A percentile compares a stretch with the other conserved stretches of the same genome.
Conservation (phyloP, 1,140 invertebrate species). For the Pentalonia nigronervosa region DNA sequence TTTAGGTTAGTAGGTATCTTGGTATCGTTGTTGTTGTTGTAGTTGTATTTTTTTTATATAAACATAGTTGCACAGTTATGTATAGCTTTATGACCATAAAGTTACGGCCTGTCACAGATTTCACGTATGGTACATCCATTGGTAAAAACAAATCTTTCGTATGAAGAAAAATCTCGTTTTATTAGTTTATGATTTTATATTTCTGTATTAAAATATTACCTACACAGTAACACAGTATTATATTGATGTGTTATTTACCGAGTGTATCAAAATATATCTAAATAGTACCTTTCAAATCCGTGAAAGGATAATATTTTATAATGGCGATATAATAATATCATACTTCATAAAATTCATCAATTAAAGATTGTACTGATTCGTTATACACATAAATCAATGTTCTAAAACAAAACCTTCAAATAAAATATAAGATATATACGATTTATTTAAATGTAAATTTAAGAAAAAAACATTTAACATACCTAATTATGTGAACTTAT, state of each 20-base stretch:
- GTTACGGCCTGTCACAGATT: neutral
- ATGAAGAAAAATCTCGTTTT: neutral
- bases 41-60: neutral
- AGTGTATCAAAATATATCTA: neutral
- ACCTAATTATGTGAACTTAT: neutral
- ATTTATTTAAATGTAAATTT: neutral
- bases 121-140: neutral
- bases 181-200: neutral
- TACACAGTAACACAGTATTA: neutral
- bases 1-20: constrained; percentile 7
- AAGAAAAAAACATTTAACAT: neutral
- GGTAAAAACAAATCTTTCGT: neutral
- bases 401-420: neutral
- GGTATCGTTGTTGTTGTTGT: neutral
- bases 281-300: neutral
- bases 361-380: neutral
- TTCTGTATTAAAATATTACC: neutral
- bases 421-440: neutral
- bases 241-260: neutral
- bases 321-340: neutral
- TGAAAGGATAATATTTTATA: neutral
- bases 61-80: neutral
- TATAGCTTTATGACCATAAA: neutral
- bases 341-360: neutral
- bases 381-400: neutral